Conservation (phyloP, 2,888 invertebrate species). For the Dioctria linearis region DNA sequence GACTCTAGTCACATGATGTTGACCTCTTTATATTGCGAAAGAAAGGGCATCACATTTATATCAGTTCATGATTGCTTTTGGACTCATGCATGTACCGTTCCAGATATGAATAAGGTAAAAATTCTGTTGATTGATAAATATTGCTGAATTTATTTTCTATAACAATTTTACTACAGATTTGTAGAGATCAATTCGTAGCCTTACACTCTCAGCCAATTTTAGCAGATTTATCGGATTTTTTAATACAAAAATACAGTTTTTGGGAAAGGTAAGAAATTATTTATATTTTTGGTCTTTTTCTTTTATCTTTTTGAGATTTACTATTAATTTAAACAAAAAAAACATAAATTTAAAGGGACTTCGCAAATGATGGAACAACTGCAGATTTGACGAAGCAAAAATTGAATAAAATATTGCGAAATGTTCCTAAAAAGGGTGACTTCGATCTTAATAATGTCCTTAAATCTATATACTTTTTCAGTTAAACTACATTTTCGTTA, state of each 20-base stretch:
- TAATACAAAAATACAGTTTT: constrained; percentile 80
- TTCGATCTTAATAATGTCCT: constrained; percentile 84
- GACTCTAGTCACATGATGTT: constrained; percentile 99
- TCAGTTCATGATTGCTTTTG: constrained; percentile 99
- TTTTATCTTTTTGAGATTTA: constrained; percentile 13
- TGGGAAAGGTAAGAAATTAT: constrained; percentile 72
- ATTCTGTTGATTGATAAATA: not conserved
- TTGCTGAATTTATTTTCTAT: not conserved
- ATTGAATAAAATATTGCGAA: constrained; percentile 75
- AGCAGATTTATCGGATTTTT: constrained; percentile 84
- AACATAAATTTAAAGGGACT: constrained; percentile 68
- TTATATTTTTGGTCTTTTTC: no score
- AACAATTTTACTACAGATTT: constrained; percentile 78
- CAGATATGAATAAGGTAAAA: constrained; percentile 87
- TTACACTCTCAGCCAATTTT: constrained; percentile 94
- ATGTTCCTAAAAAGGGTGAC: constrained; percentile 82
- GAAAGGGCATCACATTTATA: constrained; percentile 88
- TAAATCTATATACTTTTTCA: constrained; percentile 89
- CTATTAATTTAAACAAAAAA: no score
- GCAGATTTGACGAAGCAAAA: constrained; percentile 76
- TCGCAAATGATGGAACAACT: constrained; percentile 72
- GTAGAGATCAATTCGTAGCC: constrained; percentile 98
- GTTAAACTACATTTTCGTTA: constrained; percentile 67
- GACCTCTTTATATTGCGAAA: constrained; percentile 90
- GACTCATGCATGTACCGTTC: constrained; percentile 94